Percentiles rank a stretch among this genome's conserved stretches.
These are phyloP conservation scores for Drosophila sturtevanti DNA, from an alignment of 1,140 invertebrate genomes.

Conservation along the genomic window DNA sequence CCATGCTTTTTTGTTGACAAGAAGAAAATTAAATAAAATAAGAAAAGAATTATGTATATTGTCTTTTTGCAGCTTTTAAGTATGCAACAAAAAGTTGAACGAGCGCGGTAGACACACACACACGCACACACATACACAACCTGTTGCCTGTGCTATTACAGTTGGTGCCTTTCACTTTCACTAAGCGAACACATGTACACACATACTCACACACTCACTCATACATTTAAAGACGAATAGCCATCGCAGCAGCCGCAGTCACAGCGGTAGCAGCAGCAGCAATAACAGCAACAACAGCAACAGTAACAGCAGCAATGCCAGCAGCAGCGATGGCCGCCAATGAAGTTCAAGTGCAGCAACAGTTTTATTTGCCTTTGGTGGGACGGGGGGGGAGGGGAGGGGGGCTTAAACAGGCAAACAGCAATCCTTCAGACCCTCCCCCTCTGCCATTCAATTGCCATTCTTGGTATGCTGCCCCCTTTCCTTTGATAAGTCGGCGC, in stretches of 20 bases:
- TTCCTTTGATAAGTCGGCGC: slow-evolving; percentile 34
- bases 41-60: no score
- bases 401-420: slow-evolving; percentile 7
- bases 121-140: slow-evolving; percentile 19
- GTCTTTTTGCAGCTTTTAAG: slow-evolving; percentile 25
- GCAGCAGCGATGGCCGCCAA: slow-evolving; percentile 50
- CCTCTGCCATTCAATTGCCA: background rate
- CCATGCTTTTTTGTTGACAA: background rate
- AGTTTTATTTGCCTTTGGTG: slow-evolving; percentile 55
- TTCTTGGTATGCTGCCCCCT: slow-evolving; percentile 11
- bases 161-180: slow-evolving; percentile 10
- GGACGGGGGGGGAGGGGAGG: no score
- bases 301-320: slow-evolving; percentile 49
- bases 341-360: slow-evolving; percentile 81
- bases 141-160: background rate
- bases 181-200: slow-evolving; percentile 1
- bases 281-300: slow-evolving; percentile 75
- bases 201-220: slow-evolving; percentile 4
- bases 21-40: slow-evolving; percentile 8
- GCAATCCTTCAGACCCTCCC: background rate
- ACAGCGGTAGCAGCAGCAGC: slow-evolving; percentile 15
- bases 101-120: slow-evolving; percentile 1
- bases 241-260: slow-evolving; percentile 10
- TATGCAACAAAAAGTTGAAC: slow-evolving; percentile 22
- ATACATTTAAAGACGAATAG: slow-evolving; percentile 33